Percentiles rank a stretch among this genome's conserved stretches.
Evolutionary conservation across 2,888 invertebrate genomes (phyloP).

Genomic region (Argyresthia albistria): DNA sequence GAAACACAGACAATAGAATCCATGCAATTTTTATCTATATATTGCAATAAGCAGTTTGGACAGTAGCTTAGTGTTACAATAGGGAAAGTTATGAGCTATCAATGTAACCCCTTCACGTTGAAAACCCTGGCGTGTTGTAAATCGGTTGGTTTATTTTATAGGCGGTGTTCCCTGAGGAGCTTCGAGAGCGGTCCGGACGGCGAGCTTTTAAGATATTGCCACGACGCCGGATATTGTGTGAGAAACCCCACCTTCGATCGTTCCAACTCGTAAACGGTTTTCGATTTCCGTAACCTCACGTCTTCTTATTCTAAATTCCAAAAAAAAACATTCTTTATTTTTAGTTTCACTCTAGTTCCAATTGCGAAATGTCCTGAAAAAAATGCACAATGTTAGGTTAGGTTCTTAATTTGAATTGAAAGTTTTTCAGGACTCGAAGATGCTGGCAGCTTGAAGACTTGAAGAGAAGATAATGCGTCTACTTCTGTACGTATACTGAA

Average conservation of each 20-base stretch:
- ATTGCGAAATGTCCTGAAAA: too few relatives aligned
- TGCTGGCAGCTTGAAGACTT: slow-evolving; percentile 13
- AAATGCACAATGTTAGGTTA: too few relatives aligned
- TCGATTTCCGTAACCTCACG: background rate
- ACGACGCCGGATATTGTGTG: slow-evolving; percentile 32
- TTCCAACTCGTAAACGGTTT: slow-evolving; percentile 1
- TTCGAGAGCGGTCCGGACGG: slow-evolving; percentile 32
- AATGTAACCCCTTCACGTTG: slow-evolving; percentile 51
- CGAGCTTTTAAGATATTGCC: slow-evolving; percentile 59
- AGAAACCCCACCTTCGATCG: slow-evolving; percentile 34
- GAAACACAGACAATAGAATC: slow-evolving; percentile 39
- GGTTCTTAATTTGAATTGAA: slow-evolving; percentile 6
- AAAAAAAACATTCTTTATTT: too few relatives aligned
- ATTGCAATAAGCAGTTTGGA: background rate
- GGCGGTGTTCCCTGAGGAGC: slow-evolving; percentile 52
- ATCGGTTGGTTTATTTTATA: slow-evolving; percentile 70
- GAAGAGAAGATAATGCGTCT: slow-evolving; percentile 74
- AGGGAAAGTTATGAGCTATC: slow-evolving; percentile 49
- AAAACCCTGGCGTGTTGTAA: slow-evolving; percentile 61
- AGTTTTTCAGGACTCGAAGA: slow-evolving; percentile 25
- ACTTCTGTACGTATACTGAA: slow-evolving; percentile 99
- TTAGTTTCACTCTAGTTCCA: too few relatives aligned
- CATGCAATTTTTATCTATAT: background rate
- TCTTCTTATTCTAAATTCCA: background rate
- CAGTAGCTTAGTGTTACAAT: slow-evolving; percentile 21